A percentile compares a stretch with the other conserved stretches of the same genome.
phyloP scores from a whole-genome alignment of 2,797 vertebrate genomes.

The Limosa lapponica region DNA sequence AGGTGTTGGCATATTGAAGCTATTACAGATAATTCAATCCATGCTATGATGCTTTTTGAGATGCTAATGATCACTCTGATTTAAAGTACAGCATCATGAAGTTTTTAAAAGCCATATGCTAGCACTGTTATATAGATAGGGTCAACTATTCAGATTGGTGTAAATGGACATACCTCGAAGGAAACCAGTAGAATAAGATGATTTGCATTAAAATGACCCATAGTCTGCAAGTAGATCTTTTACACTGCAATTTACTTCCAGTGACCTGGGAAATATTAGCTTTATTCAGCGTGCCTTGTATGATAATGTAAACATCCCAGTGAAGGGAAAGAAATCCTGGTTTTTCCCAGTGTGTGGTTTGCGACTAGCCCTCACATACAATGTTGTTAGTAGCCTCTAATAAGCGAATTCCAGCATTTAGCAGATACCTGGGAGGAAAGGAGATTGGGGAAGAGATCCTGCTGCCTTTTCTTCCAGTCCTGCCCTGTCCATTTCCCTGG shows the following conservation, averaged over 20 bases:
- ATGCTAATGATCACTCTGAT: constrained; percentile 33
- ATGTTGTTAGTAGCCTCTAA: neutral
- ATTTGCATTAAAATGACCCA: neutral
- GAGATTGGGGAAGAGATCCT: neutral
- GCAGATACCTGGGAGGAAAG: neutral
- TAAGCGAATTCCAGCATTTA: neutral
- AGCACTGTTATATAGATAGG: neutral
- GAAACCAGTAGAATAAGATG: neutral
- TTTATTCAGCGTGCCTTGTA: neutral
- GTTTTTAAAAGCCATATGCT: constrained; percentile 34
- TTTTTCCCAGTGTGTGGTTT: neutral
- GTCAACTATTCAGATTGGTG: neutral
- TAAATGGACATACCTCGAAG: neutral
- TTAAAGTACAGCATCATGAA: neutral
- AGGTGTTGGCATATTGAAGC: constrained; percentile 53
- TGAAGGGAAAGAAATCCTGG: neutral
- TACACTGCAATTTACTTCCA: neutral
- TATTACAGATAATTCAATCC: constrained; percentile 52
- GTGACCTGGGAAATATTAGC: neutral
- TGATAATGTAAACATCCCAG: neutral
- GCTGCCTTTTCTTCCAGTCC: neutral
- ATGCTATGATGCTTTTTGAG: constrained; percentile 37
- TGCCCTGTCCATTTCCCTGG: neutral
- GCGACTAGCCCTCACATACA: neutral
- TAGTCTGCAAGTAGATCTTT: neutral